Percentiles rank a stretch among this genome's conserved stretches.
Evolutionary conservation across 1,140 invertebrate species (phyloP).

Genomic region (Camponotus floridanus): DNA sequence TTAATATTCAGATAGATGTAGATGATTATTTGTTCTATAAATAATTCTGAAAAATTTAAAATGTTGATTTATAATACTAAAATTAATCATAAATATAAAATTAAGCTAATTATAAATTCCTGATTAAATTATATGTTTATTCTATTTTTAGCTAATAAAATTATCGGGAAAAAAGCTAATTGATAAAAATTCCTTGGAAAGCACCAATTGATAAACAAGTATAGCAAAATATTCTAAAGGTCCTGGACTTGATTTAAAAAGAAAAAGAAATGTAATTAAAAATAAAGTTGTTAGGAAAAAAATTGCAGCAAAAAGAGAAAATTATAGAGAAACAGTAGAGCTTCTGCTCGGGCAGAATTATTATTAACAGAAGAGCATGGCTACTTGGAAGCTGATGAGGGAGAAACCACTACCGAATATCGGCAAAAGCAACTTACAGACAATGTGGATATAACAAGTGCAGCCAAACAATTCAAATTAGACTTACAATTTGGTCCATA

Average conservation of each 20-base stretch:
- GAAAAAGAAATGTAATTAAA: slow-evolving; percentile 84
- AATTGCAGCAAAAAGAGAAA: slow-evolving; percentile 89
- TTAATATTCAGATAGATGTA: neutral
- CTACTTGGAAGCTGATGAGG: slow-evolving; percentile 92
- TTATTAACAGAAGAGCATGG: slow-evolving; percentile 92
- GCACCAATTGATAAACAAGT: slow-evolving; percentile 81
- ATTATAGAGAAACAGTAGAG: slow-evolving; percentile 89
- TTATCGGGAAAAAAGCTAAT: neutral
- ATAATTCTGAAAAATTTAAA: neutral
- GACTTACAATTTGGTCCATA: slow-evolving; percentile 97
- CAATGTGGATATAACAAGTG: slow-evolving; percentile 95
- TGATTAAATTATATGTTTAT: neutral
- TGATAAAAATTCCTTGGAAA: slow-evolving; percentile 49
- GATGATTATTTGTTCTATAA: neutral
- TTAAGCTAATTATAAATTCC: neutral
- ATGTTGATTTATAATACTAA: neutral
- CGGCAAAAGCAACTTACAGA: slow-evolving; percentile 93
- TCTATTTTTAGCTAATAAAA: slow-evolving; percentile 2
- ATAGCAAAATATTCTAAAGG: slow-evolving; percentile 88
- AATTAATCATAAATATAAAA: neutral
- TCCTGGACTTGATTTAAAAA: slow-evolving; percentile 87
- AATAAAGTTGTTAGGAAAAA: slow-evolving; percentile 88
- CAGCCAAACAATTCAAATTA: slow-evolving; percentile 96
- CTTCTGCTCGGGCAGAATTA: slow-evolving; percentile 92
- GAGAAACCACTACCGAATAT: slow-evolving; percentile 92